A percentile compares a stretch with the other conserved stretches of the same genome.
These are phyloP conservation scores for Phthorimaea operculella DNA, from an alignment of 1,140 invertebrate species.

Conservation along the genomic window DNA sequence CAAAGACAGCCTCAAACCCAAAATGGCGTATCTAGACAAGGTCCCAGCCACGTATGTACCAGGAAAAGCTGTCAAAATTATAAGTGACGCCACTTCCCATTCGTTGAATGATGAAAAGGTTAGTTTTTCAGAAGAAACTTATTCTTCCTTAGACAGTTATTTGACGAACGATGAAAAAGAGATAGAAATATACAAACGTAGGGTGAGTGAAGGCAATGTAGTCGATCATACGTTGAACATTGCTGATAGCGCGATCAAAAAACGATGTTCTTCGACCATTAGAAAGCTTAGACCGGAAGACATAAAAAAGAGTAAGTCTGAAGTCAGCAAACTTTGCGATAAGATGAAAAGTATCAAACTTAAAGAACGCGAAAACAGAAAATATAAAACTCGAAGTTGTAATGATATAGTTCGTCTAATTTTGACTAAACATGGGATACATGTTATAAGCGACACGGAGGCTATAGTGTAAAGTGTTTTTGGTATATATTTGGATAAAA, in stretches of 20 bases:
- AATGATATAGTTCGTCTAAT: slow-evolving; percentile 77
- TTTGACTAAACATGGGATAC: slow-evolving; percentile 78
- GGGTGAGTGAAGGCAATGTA: slow-evolving; percentile 52
- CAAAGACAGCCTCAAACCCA: slow-evolving; percentile 34
- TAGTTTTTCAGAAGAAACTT: slow-evolving; percentile 43
- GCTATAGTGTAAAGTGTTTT: slow-evolving; percentile 70
- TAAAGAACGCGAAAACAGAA: slow-evolving; percentile 39
- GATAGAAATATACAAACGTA: slow-evolving; percentile 36
- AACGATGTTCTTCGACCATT: slow-evolving; percentile 53
- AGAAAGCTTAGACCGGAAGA: slow-evolving; percentile 45
- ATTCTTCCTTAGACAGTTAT: slow-evolving; percentile 48
- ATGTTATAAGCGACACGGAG: slow-evolving; percentile 80
- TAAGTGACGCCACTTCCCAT: slow-evolving; percentile 44
- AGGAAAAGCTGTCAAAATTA: slow-evolving; percentile 56
- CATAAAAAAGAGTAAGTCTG: slow-evolving; percentile 53
- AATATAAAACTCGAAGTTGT: slow-evolving; percentile 67
- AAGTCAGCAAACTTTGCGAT: slow-evolving; percentile 55
- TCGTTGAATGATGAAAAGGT: slow-evolving; percentile 58
- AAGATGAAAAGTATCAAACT: slow-evolving; percentile 54
- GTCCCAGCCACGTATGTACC: slow-evolving; percentile 45
- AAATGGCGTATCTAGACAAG: slow-evolving; percentile 51
- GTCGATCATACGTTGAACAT: slow-evolving; percentile 16
- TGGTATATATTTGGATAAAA: no score
- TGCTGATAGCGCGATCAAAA: slow-evolving; percentile 26
- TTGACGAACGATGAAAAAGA: slow-evolving; percentile 39